These are phyloP conservation scores for Atta colombica DNA, from an alignment of 1,140 invertebrate species.

Conservation along the genomic window DNA sequence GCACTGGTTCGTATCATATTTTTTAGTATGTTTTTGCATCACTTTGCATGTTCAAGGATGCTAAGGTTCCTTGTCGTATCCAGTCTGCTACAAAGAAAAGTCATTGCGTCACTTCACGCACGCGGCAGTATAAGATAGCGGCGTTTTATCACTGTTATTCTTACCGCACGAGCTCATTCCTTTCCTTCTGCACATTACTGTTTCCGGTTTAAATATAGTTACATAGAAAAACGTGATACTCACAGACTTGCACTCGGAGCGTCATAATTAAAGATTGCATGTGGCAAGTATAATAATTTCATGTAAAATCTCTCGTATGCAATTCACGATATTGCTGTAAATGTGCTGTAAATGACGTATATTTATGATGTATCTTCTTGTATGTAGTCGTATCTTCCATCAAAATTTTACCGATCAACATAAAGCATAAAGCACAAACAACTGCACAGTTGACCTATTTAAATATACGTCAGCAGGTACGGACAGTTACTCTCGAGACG, in stretches of 20 bases:
- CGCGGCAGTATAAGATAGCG: constrained; percentile 48
- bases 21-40: constrained; percentile 68
- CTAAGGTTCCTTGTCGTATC: constrained; percentile 67
- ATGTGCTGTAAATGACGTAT: not conserved
- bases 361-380: too few relatives aligned
- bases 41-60: constrained; percentile 71
- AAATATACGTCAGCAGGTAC: constrained; percentile 66
- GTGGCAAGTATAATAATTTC: constrained; percentile 35
- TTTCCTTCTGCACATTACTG: constrained; percentile 1
- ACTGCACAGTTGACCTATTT: constrained; percentile 68
- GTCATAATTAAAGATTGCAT: not conserved
- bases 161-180: constrained; percentile 25
- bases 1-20: constrained; percentile 53
- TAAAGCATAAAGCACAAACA: not conserved
- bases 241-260: not conserved
- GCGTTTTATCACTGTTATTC: constrained; percentile 62
- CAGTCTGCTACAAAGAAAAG: constrained; percentile 48
- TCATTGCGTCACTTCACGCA: constrained; percentile 68
- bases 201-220: constrained; percentile 13
- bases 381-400: not conserved
- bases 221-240: not conserved
- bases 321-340: constrained; percentile 1
- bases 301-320: not conserved
- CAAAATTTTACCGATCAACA: constrained; percentile 24
- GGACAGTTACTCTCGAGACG: constrained; percentile 74